Percentiles rank a stretch among this genome's conserved stretches.
Evolutionary conservation across 1,140 invertebrate species (phyloP).

Genomic region (Batillaria attramentaria): DNA sequence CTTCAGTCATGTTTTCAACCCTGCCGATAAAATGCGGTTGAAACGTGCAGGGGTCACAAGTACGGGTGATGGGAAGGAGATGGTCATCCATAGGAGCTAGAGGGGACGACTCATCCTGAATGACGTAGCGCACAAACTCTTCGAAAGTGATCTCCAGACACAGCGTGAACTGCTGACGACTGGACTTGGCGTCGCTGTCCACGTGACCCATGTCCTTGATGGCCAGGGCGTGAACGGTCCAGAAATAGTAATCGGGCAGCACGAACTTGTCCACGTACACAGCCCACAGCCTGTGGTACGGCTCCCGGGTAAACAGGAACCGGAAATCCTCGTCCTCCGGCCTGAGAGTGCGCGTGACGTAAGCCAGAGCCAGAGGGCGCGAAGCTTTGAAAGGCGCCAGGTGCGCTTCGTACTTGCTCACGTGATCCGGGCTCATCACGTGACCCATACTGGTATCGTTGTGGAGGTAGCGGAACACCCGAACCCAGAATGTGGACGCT

Average conservation of each 20-base stretch:
- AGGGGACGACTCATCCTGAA: background rate
- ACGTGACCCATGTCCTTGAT: conserved; percentile 13
- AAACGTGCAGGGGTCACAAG: conserved; percentile 33
- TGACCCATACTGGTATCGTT: conserved; percentile 11
- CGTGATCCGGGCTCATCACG: conserved; percentile 12
- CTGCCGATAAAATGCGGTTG: conserved; percentile 36
- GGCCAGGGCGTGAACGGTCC: conserved; percentile 7
- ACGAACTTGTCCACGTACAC: conserved; percentile 43
- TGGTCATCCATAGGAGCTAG: conserved; percentile 28
- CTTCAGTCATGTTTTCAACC: conserved; percentile 31
- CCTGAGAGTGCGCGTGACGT: conserved; percentile 24
- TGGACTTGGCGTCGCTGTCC: background rate
- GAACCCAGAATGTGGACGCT: conserved; percentile 39
- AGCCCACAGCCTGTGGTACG: conserved; percentile 35
- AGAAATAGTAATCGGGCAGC: conserved; percentile 35
- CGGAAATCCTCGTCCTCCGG: conserved; percentile 28
- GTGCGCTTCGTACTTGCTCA: conserved; percentile 36
- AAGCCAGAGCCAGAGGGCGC: background rate
- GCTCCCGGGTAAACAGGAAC: conserved; percentile 38
- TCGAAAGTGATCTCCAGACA: conserved; percentile 39
- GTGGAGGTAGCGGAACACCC: conserved; percentile 35
- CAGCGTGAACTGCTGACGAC: background rate
- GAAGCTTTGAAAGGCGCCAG: conserved; percentile 21
- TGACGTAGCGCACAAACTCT: conserved; percentile 39
- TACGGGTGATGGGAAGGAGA: conserved; percentile 11